phyloP scores from a whole-genome alignment of 1,140 invertebrate species.

The Sminthurinus signatus region DNA sequence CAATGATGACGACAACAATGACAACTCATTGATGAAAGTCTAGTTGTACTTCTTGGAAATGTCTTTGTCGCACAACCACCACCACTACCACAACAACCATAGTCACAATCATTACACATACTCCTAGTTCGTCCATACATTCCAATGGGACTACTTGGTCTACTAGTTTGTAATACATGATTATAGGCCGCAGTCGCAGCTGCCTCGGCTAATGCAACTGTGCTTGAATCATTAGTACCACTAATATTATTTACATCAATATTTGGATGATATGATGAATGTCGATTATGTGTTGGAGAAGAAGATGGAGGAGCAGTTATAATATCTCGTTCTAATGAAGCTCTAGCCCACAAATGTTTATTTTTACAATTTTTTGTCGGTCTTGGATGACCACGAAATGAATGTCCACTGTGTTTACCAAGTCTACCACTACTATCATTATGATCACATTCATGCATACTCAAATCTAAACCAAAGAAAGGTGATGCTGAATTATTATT shows the following conservation, averaged over 20 bases:
- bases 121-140: background rate
- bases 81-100: conserved; percentile 13
- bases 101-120: conserved; percentile 9
- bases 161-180: conserved; percentile 25
- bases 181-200: conserved; percentile 17
- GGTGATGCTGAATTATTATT: too few species aligned
- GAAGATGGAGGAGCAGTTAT: background rate
- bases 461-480: background rate
- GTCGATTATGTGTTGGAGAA: conserved; percentile 22
- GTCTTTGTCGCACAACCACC: conserved; percentile 27
- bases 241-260: background rate
- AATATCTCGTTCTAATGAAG: conserved; percentile 26
- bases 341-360: conserved; percentile 37
- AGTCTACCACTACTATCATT: background rate
- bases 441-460: too few species aligned
- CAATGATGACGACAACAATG: conserved; percentile 17
- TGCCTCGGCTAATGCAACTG: conserved; percentile 16
- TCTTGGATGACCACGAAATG: conserved; percentile 6
- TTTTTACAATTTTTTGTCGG: conserved; percentile 36
- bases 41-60: conserved; percentile 24
- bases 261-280: conserved; percentile 39
- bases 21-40: background rate
- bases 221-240: background rate
- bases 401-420: background rate
- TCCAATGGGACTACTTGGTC: conserved; percentile 24